Evolutionary conservation across 2,113 vertebrate genomes (phyloP).

Genomic region (Amphilophus citrinellus): DNA sequence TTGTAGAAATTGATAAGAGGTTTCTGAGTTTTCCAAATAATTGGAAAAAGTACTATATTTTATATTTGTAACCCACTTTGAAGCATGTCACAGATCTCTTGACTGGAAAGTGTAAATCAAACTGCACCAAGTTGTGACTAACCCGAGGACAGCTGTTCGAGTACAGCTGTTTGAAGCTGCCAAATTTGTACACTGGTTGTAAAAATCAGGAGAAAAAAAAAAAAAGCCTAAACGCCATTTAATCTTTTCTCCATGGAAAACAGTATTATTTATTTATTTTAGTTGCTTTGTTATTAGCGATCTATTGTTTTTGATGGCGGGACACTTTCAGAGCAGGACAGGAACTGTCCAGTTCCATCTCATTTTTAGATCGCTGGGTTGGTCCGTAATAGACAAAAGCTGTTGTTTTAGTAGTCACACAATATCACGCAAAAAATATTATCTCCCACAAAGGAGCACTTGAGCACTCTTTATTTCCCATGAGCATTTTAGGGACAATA

Average conservation of each 20-base stretch:
- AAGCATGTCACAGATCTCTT: background rate
- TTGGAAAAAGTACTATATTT: background rate
- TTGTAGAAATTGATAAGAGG: background rate
- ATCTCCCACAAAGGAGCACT: background rate
- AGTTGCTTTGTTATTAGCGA: conserved; percentile 26
- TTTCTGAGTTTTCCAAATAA: background rate
- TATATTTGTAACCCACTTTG: background rate
- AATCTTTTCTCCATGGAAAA: background rate
- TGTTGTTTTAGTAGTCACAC: background rate
- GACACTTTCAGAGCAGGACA: background rate
- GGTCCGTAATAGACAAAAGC: background rate
- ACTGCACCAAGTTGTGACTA: background rate
- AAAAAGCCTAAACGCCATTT: conserved; percentile 19
- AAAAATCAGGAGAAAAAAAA: background rate
- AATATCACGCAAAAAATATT: background rate
- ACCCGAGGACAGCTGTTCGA: background rate
- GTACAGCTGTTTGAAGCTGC: background rate
- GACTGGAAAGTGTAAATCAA: background rate
- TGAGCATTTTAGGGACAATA: conserved; percentile 8
- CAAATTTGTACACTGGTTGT: conserved; percentile 4
- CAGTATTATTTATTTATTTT: background rate
- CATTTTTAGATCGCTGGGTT: background rate
- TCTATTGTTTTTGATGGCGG: conserved; percentile 12
- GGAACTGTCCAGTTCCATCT: background rate
- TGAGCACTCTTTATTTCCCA: background rate